Evolutionary conservation across 2,113 vertebrate genomes (phyloP), one percentile per base, ranked within the genome.

Genomic region (Scartelaos histophorus): DNA sequence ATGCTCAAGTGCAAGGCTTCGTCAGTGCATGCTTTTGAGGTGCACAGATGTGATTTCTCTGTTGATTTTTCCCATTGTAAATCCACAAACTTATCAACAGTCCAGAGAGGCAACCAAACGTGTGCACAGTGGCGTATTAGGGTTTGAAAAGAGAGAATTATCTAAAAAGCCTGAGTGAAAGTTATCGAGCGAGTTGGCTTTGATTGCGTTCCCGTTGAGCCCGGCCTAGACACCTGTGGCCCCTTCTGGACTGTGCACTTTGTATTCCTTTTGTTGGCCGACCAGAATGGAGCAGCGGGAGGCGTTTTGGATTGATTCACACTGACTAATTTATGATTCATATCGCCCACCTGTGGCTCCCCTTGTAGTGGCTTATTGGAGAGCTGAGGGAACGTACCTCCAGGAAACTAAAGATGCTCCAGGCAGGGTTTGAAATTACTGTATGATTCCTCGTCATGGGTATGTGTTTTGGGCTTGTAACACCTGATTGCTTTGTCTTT

Each of bases 281-380:
- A 73, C 66, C 76, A 75, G 83, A 86, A 87, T 71, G 76, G 72
- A 87, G 83, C 80, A 65, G 58, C 56, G 0, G 78, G 83, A 76
- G 71, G 64, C 62, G n/a, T 61, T 87, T 89, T 71, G 74, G 81
- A 88, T 87, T 86, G 83, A 89, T 89, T 88, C 83, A 58, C 45
- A 61, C 77, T 78, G 67, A 84, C 85, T 87, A 82, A 90, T 91
- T 86, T 56, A 89, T 86, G 88, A 87, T 84, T 89, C 80, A 85
- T 87, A 81, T 86, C 74, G 53, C 62, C 83, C 90, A 90, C 87
- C 85, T 90, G 87, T 86, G 88, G 85, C 86, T 87, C 7, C 0
- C 64, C 68, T 51, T 69, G 77, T 78, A 15, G 35, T 60, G 76
- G 49, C 71, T 70, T 82, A 78, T 84, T 74, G 73, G 58, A 75